A percentile compares a stretch with the other conserved stretches of the same genome.
Evolutionary conservation across 2,797 vertebrate genomes (phyloP).

Genomic region (Hephaestus fuliginosus): DNA sequence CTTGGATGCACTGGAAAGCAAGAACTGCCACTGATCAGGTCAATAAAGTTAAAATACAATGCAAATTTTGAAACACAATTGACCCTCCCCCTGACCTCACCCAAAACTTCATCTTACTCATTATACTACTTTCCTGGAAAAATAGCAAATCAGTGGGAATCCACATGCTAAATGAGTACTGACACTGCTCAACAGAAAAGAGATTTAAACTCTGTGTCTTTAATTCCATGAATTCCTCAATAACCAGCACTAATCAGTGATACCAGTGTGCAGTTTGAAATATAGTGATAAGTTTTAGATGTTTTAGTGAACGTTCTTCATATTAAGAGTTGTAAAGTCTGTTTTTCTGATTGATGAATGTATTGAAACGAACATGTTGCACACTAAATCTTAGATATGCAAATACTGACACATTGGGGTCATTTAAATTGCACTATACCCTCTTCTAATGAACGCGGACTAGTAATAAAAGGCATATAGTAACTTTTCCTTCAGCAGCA

Average conservation of each 20-base stretch:
- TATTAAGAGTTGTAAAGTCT: not conserved
- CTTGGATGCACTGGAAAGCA: not conserved
- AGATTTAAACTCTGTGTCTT: not conserved
- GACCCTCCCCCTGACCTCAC: not conserved
- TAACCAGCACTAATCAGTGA: not conserved
- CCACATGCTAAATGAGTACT: not conserved
- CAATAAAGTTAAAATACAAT: conserved; percentile 1
- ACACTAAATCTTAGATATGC: conserved; percentile 45
- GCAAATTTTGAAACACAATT: conserved; percentile 7
- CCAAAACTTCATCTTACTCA: not conserved
- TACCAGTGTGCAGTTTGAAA: not conserved
- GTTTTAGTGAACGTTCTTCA: not conserved
- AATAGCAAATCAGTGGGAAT: not conserved
- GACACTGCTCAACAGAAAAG: not conserved
- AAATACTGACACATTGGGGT: conserved; percentile 26
- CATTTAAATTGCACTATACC: conserved; percentile 36
- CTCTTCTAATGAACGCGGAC: conserved; percentile 1
- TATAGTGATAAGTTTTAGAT: not conserved
- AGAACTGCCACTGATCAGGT: conserved; percentile 9
- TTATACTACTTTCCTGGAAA: not conserved
- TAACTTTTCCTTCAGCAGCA: not conserved
- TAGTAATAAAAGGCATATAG: not conserved
- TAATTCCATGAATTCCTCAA: not conserved
- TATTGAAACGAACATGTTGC: conserved; percentile 44
- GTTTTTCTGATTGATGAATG: conserved; percentile 51